phyloP scores from a whole-genome alignment of 2,113 vertebrate genomes.

The Girardinichthys multiradiatus region DNA sequence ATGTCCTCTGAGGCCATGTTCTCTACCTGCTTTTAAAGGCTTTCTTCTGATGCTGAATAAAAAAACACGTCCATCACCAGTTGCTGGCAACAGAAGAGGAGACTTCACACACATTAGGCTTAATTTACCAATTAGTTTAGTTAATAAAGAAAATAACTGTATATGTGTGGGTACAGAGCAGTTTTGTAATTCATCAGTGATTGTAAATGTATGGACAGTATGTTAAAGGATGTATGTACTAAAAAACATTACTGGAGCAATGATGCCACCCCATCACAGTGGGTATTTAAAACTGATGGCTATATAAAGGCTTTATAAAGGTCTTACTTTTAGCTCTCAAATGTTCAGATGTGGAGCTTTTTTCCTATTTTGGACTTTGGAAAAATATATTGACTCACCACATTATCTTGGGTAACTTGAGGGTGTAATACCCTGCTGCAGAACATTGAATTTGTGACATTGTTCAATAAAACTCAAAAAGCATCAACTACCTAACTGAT shows the following conservation, averaged over 20 bases:
- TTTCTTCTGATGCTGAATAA: not conserved
- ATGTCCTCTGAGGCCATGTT: conserved; percentile 92
- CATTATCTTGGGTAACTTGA: too few species aligned
- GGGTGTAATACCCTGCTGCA: too few species aligned
- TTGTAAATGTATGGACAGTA: not conserved
- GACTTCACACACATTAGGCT: too few species aligned
- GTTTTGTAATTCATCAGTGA: not conserved
- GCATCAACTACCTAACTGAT: not conserved
- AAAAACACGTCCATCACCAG: conserved; percentile 44
- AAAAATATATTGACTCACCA: too few species aligned
- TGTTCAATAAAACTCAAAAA: not conserved
- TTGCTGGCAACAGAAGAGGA: conserved; percentile 3
- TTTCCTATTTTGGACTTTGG: too few species aligned
- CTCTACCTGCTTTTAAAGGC: conserved; percentile 12
- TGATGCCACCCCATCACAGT: too few species aligned
- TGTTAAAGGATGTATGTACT: not conserved
- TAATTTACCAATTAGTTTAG: not conserved
- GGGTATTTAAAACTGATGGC: too few species aligned
- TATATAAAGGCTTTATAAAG: too few species aligned
- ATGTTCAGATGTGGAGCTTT: too few species aligned
- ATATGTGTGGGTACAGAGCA: not conserved
- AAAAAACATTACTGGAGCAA: not conserved
- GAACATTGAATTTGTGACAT: not conserved
- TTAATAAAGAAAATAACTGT: too few species aligned
- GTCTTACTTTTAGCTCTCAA: too few species aligned